Conservation (phyloP, 2,797 vertebrate species). For the Gastrophryne carolinensis region DNA sequence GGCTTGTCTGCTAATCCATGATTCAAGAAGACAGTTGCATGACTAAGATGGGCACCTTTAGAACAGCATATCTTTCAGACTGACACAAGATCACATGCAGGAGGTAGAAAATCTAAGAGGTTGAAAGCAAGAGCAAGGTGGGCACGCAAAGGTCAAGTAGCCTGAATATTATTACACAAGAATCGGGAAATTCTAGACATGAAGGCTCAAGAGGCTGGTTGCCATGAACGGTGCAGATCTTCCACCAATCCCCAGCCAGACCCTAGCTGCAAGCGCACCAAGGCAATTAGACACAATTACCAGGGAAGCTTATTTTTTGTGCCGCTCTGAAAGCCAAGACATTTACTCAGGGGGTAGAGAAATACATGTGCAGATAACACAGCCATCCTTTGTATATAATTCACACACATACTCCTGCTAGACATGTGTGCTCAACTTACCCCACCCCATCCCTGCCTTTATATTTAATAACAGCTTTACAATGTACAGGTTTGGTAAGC, state of each 20-base stretch:
- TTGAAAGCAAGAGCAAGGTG: background rate
- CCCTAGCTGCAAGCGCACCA: background rate
- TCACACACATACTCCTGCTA: no score
- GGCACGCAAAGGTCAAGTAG: constrained; percentile 15
- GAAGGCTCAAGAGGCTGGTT: constrained; percentile 18
- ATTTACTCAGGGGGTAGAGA: background rate
- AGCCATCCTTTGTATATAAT: no score
- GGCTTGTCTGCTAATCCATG: no score
- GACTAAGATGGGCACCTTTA: background rate
- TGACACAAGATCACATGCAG: background rate
- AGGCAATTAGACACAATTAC: constrained; percentile 28
- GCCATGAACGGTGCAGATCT: background rate
- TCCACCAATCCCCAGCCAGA: background rate
- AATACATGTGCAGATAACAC: background rate
- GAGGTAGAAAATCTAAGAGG: background rate
- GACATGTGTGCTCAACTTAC: background rate
- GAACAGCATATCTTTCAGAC: background rate
- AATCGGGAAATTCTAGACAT: background rate
- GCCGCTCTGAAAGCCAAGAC: background rate
- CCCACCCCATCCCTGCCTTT: no score
- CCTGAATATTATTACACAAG: background rate
- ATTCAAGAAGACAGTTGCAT: no score
- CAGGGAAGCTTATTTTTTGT: background rate
- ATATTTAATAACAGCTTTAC: no score
- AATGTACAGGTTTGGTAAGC: no score